Evolutionary conservation across 2,888 invertebrate species (phyloP).

Genomic region (Cylloceria caligata): DNA sequence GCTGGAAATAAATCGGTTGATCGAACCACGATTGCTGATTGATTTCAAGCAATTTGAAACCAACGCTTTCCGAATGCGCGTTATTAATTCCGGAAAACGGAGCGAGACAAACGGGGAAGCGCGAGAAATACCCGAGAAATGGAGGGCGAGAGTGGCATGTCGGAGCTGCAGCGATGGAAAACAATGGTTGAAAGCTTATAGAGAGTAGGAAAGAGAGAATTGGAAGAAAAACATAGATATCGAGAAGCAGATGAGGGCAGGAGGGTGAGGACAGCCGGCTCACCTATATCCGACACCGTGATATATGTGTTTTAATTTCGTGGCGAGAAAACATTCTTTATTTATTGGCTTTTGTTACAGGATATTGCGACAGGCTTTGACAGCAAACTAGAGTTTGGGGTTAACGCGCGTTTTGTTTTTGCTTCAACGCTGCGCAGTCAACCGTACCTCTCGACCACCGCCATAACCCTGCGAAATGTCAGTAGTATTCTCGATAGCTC

Average conservation of each 20-base stretch:
- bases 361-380: slow-evolving; percentile 81
- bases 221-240: slow-evolving; percentile 44
- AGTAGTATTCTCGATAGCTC: slow-evolving; percentile 71
- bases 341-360: slow-evolving; percentile 81
- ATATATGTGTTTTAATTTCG: slow-evolving; percentile 82
- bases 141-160: slow-evolving; percentile 24
- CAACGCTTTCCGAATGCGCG: slow-evolving; percentile 42
- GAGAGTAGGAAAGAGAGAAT: slow-evolving; percentile 18
- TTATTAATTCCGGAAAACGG: slow-evolving; percentile 63
- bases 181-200: slow-evolving; percentile 24
- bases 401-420: slow-evolving; percentile 45
- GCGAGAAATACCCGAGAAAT: slow-evolving; percentile 25
- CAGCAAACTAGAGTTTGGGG: slow-evolving; percentile 58
- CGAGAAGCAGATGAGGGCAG: slow-evolving; percentile 49
- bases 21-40: slow-evolving; percentile 55
- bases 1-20: slow-evolving; percentile 36
- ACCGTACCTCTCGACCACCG: not conserved
- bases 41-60: slow-evolving; percentile 61
- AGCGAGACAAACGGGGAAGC: slow-evolving; percentile 23
- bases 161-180: slow-evolving; percentile 9
- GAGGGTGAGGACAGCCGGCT: slow-evolving; percentile 71
- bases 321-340: slow-evolving; percentile 77
- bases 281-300: slow-evolving; percentile 74
- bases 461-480: slow-evolving; percentile 60
- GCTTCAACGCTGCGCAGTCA: slow-evolving; percentile 27